phyloP scores from a whole-genome alignment of 2,888 invertebrate species.

The Carterocephalus palaemon region DNA sequence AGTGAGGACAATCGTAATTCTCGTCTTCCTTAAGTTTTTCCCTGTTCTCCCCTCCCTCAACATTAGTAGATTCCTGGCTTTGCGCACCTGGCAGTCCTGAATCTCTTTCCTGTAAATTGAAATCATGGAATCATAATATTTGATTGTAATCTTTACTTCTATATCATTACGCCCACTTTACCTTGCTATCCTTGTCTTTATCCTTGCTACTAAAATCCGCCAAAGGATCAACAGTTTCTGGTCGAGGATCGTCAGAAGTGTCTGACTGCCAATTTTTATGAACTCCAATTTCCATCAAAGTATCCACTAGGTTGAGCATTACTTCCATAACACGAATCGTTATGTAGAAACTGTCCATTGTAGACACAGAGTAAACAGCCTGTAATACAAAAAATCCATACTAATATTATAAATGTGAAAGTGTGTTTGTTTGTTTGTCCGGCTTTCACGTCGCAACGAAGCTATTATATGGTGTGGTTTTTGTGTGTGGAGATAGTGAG shows the following conservation, averaged over 20 bases:
- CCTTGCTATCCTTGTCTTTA: slow-evolving; percentile 68
- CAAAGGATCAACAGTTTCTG: slow-evolving; percentile 57
- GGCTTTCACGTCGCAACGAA: too few relatives aligned
- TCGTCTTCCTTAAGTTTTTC: slow-evolving; percentile 63
- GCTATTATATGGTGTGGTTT: too few relatives aligned
- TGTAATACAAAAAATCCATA: slow-evolving; percentile 48
- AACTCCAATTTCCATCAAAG: slow-evolving; percentile 93
- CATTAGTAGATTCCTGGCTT: slow-evolving; percentile 72
- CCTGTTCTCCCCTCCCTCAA: slow-evolving; percentile 67
- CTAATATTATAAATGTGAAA: too few relatives aligned
- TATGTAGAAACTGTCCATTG: slow-evolving; percentile 90
- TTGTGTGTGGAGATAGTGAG: too few relatives aligned
- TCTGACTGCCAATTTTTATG: slow-evolving; percentile 78
- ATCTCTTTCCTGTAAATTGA: slow-evolving; percentile 58
- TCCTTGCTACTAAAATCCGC: slow-evolving; percentile 37
- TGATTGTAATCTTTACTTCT: not conserved
- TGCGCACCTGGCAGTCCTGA: slow-evolving; percentile 68
- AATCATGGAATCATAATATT: not conserved
- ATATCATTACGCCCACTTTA: slow-evolving; percentile 30
- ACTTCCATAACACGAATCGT: slow-evolving; percentile 95
- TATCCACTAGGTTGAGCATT: slow-evolving; percentile 93
- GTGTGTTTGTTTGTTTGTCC: too few relatives aligned
- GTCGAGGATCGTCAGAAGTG: slow-evolving; percentile 58
- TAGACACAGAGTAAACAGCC: slow-evolving; percentile 92
- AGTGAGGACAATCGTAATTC: slow-evolving; percentile 81